Percentiles rank a stretch among this genome's conserved stretches.
Evolutionary conservation across 2,797 vertebrate genomes (phyloP).

Genomic region (Pagetopsis macropterus): DNA sequence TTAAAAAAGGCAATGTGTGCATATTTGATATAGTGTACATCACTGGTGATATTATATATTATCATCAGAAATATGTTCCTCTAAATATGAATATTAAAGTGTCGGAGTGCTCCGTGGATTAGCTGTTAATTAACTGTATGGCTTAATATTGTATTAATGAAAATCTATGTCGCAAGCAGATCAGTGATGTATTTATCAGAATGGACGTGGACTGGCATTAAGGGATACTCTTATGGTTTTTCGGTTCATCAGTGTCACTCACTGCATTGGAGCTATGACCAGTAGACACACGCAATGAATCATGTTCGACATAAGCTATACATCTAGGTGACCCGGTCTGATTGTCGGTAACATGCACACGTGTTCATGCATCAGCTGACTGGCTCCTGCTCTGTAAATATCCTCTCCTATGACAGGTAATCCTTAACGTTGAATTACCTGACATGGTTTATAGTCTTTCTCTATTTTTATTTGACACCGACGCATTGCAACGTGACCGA

Average conservation of each 20-base stretch:
- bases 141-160: conserved; percentile 8
- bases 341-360: conserved; percentile 10
- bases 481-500: too few species aligned
- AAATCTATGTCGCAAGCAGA: background rate
- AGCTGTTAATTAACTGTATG: background rate
- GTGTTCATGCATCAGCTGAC: background rate
- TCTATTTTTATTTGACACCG: background rate
- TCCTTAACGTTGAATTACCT: background rate
- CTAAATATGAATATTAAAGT: background rate
- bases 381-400: conserved; percentile 5
- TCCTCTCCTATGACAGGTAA: background rate
- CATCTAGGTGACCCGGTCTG: conserved; percentile 14
- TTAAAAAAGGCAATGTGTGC: conserved; percentile 19
- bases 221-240: conserved; percentile 19
- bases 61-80: background rate
- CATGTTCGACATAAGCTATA: background rate
- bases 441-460: background rate
- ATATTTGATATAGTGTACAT: conserved; percentile 14
- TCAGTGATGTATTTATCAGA: conserved; percentile 36
- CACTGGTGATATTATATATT: background rate
- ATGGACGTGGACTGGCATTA: background rate
- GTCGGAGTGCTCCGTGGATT: background rate
- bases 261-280: background rate
- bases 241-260: conserved; percentile 17
- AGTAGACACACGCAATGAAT: background rate